These are phyloP conservation scores for Oceanodroma tethys DNA, from an alignment of 2,113 vertebrate genomes.

Conservation along the genomic window DNA sequence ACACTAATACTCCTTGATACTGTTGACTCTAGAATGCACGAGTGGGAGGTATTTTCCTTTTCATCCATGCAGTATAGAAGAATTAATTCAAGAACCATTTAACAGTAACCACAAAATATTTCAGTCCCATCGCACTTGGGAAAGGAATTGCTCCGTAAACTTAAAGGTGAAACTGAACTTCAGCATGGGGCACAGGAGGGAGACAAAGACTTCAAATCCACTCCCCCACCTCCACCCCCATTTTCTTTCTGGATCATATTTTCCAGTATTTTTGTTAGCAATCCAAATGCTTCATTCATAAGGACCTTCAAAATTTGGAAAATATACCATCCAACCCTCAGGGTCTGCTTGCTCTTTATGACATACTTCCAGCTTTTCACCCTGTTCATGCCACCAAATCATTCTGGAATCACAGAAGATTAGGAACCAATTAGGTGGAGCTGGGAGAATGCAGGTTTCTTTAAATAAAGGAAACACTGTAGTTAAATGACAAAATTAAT, in stretches of 20 bases:
- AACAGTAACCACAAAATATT: background rate
- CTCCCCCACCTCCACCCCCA: background rate
- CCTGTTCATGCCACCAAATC: background rate
- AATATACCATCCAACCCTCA: background rate
- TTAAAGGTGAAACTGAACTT: background rate
- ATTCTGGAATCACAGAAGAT: background rate
- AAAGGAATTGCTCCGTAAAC: background rate
- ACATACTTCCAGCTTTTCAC: background rate
- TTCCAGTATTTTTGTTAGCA: background rate
- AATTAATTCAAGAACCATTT: background rate
- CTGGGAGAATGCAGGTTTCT: background rate
- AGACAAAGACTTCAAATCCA: conserved; percentile 32
- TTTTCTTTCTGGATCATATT: background rate
- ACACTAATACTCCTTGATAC: background rate
- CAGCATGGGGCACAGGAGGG: background rate
- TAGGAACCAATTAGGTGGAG: background rate
- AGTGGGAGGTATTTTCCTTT: background rate
- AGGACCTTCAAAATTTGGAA: background rate
- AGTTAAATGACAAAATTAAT: background rate
- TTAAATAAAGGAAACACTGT: background rate
- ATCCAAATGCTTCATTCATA: background rate
- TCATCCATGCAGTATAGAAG: background rate
- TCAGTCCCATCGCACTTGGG: background rate
- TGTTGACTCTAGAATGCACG: background rate
- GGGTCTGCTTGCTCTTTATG: background rate